Base-by-base conservation (phyloP, 2,797 vertebrate species). In the Rhinoraja longicauda region DNA sequence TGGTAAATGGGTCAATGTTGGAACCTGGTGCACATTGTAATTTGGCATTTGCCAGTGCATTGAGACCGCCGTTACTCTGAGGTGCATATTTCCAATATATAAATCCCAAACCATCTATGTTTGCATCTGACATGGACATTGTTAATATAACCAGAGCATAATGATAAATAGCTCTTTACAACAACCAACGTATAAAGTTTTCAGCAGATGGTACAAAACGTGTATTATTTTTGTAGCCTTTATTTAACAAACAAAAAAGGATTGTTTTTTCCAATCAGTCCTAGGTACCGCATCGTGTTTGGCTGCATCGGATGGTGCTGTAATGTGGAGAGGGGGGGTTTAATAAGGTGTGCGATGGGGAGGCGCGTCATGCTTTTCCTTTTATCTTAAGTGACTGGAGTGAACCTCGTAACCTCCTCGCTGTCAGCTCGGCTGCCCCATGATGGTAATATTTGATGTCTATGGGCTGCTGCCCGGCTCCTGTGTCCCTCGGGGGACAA, bases 401-500 rank as follows among this genome's bases (percentile, higher is more conserved):
- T 88, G 82, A 92, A 73, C 90, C 36, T 59, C n/a, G 39, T 26
- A 53, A 32, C 75, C 75, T 77, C 59, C 26, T 26, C 29, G 36
- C 93, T 93, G 57, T 64, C 59, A 93, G 75, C 70, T 57, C 90
- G 67, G 24, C 90, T 92, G 90, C 70, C 67, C 90, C 90, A n/a
- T 62, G 93, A 57, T 64, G 59, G 93, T 77, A 77, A 62, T 77
- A 79, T 62, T 57, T 77, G 92, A 62, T 81, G 93, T 57, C n/a
- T 93, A 17, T 62, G 93, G 53, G 75, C 78, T 93, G 93, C 57
- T 45, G 53, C 45, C 59, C 78, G 76, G 91, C 75, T 93, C 93
- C 93, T n/a, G 90, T 15, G 70, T 92, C 90, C 90, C 90, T n/a
- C 36, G 57, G 75, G 93, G 93, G 76, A 36, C 93, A 78, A 93